Base-by-base conservation (phyloP, 2,797 vertebrate species). In the Spinus olivaceus region DNA sequence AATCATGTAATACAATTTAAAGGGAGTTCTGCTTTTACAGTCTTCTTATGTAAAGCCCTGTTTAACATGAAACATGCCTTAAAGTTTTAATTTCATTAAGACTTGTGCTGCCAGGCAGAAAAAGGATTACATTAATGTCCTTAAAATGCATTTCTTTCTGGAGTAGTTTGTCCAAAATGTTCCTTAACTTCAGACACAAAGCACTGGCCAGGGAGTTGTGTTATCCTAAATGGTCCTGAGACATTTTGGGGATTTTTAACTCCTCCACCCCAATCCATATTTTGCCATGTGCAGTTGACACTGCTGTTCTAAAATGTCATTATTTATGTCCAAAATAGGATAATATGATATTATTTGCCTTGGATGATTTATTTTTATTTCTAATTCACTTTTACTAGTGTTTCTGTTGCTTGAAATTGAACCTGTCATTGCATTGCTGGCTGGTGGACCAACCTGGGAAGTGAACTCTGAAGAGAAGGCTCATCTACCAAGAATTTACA, bases 31-130 rank as follows among this genome's bases (percentile, higher is more conserved):
- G 27, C 84, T 76, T 51, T 33, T 70, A 44, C 12, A 83, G 5
- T 78, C 23, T 90, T 21, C 25, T 67, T 87, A 53, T 46, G 21
- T 80, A 80, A 78, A 95, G 44, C 22, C 33, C 32, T 57, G 8
- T 95, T 91, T 67, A 88, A 81, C 70, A 39, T 93, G 67, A 92
- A 94, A 91, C 64, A 63, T 70, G 33, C 64, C 46, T 93, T 82
- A 39, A 91, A 49, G 50, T 91, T 94, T 74, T 90, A 81, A 35
- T 54, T 64, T 85, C 39, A 95, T 81, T 96, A 86, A 87, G 93
- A 86, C 20, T 73, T 18, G 9, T 53, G 33, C 78, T 28, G 14
- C 60, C n/a, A 57, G 70, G 41, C 57, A 80, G 44, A 57, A 88
- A 85, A 84, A 51, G 5, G 53, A 78, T 94, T 88, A 41, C 28